Evolutionary conservation across 2,797 vertebrate species (phyloP), one percentile per base, ranked within the genome.

Genomic region (Arnoldichthys spilopterus): DNA sequence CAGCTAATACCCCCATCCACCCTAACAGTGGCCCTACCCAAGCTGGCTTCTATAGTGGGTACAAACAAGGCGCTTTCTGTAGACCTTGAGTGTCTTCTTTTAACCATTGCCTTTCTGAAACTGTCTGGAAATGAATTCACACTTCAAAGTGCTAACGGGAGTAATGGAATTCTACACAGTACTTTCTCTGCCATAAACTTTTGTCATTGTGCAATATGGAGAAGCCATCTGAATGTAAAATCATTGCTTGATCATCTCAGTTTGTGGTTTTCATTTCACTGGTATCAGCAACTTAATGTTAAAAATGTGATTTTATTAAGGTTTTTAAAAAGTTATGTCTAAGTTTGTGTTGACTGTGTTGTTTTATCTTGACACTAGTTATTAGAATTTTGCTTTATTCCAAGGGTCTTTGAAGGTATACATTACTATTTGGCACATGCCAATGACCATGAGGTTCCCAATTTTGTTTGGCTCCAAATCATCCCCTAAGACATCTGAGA

Each of bases 191-290:
- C 37, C 62, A 58, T 82, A 32, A 82, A 74, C 64, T 62, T 24
- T 37, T 71, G 51, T 67, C 71, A 72, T 72, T 59, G 58, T 74
- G 69, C 30, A 80, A 62, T 64, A 74, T 78, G 69, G 30, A 79
- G 73, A 72, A 75, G 78, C 69, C 79, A 53, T 79, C 61, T 73
- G 78, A 83, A 83, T 81, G 81, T 81, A 72, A 78, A 76, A 56
- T 30, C 26, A 28, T 76, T 73, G 72, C 76, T 67, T 71, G 51
- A 59, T 77, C 56, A 68, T 82, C 7, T 51, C 20, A 37, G 43
- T 67, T 58, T 56, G 59, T 68, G 30, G 15, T 61, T 63, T 68
- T 72, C 54, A 16, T 81, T 69, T 58, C 34, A 68, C 37, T 24
- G 24, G 3, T 16, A 54, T 71, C 28, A 22, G 30, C 68, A 37